These are phyloP conservation scores for Catharus ustulatus DNA, from an alignment of 2,797 vertebrate genomes.

Conservation along the genomic window DNA sequence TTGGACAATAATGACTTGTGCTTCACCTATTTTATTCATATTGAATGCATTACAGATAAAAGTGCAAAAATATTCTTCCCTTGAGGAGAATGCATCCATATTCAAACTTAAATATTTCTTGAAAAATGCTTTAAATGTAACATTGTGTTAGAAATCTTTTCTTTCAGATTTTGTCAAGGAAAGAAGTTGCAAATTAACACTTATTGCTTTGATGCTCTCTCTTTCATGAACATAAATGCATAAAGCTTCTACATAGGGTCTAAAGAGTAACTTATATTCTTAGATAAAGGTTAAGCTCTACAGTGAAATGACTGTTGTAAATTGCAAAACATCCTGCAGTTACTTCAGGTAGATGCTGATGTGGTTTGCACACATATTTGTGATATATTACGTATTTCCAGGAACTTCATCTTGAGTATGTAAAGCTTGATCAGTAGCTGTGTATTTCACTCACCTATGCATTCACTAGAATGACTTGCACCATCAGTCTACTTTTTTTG, in stretches of 20 bases:
- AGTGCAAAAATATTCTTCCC: conserved; percentile 71
- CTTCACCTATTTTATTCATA: conserved; percentile 76
- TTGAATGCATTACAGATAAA: conserved; percentile 76
- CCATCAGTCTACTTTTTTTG: conserved; percentile 43
- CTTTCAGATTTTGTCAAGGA: background rate
- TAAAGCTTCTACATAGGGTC: conserved; percentile 32
- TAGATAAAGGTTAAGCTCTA: conserved; percentile 37
- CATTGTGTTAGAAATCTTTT: background rate
- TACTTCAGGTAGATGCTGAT: conserved; percentile 42
- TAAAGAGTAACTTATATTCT: conserved; percentile 25
- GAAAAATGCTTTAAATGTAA: background rate
- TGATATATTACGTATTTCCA: conserved; percentile 20
- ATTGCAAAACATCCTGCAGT: conserved; percentile 45
- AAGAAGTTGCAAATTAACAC: background rate
- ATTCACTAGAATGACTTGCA: background rate
- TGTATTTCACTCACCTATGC: conserved; percentile 48
- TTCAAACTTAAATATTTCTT: conserved; percentile 29
- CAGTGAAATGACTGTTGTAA: conserved; percentile 27
- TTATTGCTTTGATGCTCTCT: background rate
- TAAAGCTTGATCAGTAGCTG: conserved; percentile 31
- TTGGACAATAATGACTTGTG: conserved; percentile 62
- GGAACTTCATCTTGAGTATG: conserved; percentile 40
- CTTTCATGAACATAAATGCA: background rate
- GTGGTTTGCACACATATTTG: conserved; percentile 33
- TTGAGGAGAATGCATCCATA: conserved; percentile 66